Base-by-base conservation (phyloP, 2,797 vertebrate genomes). In the Oreortyx pictus region DNA sequence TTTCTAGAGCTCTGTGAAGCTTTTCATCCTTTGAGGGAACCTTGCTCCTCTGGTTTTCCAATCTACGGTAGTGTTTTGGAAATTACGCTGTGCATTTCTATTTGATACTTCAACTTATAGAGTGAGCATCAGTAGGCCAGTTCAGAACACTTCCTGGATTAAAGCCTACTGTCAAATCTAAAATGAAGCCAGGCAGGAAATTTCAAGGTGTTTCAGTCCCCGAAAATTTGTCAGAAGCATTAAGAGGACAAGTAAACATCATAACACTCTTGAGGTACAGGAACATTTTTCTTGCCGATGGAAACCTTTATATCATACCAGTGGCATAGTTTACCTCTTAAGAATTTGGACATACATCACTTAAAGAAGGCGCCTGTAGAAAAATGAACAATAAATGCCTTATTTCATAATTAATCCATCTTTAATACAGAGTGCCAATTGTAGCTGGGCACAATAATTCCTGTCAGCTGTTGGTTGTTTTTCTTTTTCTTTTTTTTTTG, bases 121-220 rank as follows among this genome's bases (percentile, higher is more conserved):
- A 37, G 7, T 35, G 49, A 39, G 46, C 87, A 57, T 9, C 24
- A 35, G 8, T 25, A 19, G 68, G 11, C 82, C 83, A 37, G 44
- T 72, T 70, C 18, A 23, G 31, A 80, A 33, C 54, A 39, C 7
- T 77, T 71, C 27, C 86, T 52, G 56, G 80, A 44, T n/a, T 72
- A 49, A 89, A 86, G 66, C 54, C 50, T 70, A 8, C 2, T 33
- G 25, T 33, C 39, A 31, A 54, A 29, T 46, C 65, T 72, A 62
- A 81, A 92, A 44, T n/a, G 31, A n/a, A 88, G 64, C 89, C 67
- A 73, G 49, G 47, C 14, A 78, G 66, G 90, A 95, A 88, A 82
- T 73, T 44, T 81, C 60, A 60, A 22, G 3, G 46, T 2, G 0
- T 64, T 88, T 13, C 25, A 70, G 31, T 49, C 47, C 50, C 33